Conservation (phyloP, 30 jellyfish, hydroid and myxozoan genomes). For the Nemopilema nomurai region DNA sequence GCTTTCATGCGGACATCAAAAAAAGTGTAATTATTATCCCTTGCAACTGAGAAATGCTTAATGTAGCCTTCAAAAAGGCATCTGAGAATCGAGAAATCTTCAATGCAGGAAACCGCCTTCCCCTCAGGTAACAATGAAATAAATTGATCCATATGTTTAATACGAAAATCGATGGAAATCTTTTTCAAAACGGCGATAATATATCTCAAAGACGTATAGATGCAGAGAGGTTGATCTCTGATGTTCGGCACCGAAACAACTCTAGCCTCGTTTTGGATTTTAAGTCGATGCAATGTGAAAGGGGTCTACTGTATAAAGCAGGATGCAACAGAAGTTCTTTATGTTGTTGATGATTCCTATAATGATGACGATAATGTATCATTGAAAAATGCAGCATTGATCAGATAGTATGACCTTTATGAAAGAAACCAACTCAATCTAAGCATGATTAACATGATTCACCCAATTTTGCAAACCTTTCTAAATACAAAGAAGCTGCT, state of each 20-base stretch:
- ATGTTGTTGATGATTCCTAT: conserved; percentile 47
- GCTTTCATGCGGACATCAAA: conserved; percentile 43
- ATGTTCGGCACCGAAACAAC: neutral
- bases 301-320: conserved; percentile 35
- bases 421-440: conserved; percentile 13
- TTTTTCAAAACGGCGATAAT: neutral
- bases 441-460: conserved; percentile 59
- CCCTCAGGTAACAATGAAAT: neutral
- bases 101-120: neutral
- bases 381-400: conserved; percentile 37
- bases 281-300: neutral
- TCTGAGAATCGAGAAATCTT: neutral
- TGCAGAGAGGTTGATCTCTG: neutral
- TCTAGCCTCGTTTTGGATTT: neutral
- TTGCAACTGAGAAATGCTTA: conserved; percentile 20
- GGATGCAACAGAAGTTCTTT: conserved; percentile 58
- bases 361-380: conserved; percentile 21
- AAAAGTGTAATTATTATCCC: conserved; percentile 12
- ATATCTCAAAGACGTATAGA: neutral
- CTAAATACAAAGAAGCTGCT: conserved; percentile 62
- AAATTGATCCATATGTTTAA: neutral
- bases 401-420: conserved; percentile 44
- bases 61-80: conserved; percentile 13
- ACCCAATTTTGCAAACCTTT: conserved; percentile 36
- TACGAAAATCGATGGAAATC: neutral